phyloP scores from a whole-genome alignment of 2,888 invertebrate species.

The Plusia festucae region DNA sequence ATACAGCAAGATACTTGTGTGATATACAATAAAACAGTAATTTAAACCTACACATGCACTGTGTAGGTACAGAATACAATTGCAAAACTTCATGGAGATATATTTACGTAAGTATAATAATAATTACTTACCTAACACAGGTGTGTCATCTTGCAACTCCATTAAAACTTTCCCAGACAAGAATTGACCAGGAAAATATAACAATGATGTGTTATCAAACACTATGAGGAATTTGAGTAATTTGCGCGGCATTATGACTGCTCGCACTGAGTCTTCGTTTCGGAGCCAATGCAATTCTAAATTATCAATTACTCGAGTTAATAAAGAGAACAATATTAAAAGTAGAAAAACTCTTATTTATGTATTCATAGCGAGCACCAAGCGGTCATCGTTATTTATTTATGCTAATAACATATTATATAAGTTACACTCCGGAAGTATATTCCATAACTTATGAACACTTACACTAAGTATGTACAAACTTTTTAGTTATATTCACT shows the following conservation, averaged over 20 bases:
- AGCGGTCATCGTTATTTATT: constrained; percentile 43
- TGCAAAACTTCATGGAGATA: constrained; percentile 4
- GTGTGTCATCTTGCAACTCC: constrained; percentile 97
- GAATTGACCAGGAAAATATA: constrained; percentile 98
- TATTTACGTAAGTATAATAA: constrained; percentile 19
- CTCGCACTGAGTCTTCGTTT: neutral
- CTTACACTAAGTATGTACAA: constrained; percentile 17
- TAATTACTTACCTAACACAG: constrained; percentile 92
- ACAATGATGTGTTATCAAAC: constrained; percentile 97
- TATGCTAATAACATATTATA: constrained; percentile 53
- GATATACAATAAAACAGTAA: neutral
- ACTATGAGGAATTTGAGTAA: constrained; percentile 97
- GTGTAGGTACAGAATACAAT: neutral
- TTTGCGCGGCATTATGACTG: constrained; percentile 93
- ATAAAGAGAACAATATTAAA: constrained; percentile 13
- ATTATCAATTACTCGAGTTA: constrained; percentile 25
- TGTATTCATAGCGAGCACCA: constrained; percentile 20
- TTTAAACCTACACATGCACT: neutral
- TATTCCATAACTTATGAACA: constrained; percentile 28
- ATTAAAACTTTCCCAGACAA: constrained; percentile 97
- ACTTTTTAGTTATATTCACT: constrained; percentile 23
- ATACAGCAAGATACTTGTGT: neutral
- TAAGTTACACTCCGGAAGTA: constrained; percentile 45
- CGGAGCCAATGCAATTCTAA: constrained; percentile 21
- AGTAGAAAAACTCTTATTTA: constrained; percentile 7